phyloP scores from a whole-genome alignment of 1,140 invertebrate genomes.

The Idris sp. region DNA sequence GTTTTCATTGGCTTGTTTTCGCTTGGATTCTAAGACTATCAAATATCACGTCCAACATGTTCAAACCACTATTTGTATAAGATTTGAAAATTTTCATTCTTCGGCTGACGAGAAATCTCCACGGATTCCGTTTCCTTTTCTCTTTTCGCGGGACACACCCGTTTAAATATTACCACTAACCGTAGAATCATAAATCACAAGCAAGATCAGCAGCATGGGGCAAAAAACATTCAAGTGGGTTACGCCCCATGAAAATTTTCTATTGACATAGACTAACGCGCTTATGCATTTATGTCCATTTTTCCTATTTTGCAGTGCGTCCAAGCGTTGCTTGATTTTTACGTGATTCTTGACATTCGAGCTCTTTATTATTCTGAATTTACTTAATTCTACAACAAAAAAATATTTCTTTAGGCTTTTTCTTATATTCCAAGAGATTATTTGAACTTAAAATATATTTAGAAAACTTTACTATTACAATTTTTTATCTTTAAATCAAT shows the following conservation, averaged over 20 bases:
- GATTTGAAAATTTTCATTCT: constrained; percentile 35
- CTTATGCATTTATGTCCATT: constrained; percentile 63
- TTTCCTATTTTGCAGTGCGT: constrained; percentile 59
- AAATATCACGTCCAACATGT: no score
- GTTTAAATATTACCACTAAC: no score
- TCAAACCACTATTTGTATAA: constrained; percentile 27
- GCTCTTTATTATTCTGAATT: constrained; percentile 40
- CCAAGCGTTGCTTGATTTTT: constrained; percentile 56
- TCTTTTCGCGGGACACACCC: no score
- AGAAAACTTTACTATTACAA: no score
- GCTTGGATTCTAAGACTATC: no score
- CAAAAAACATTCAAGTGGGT: constrained; percentile 65
- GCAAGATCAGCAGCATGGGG: constrained; percentile 41
- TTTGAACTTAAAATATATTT: no score
- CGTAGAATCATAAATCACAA: constrained; percentile 57
- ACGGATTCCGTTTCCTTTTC: no score
- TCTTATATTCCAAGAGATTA: no score
- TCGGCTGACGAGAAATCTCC: no score
- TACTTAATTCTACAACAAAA: constrained; percentile 39
- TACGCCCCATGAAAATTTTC: constrained; percentile 60
- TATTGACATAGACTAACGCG: constrained; percentile 50
- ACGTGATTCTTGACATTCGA: constrained; percentile 34
- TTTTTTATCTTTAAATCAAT: no score
- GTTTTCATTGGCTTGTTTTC: no score
- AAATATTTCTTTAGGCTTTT: no score